A percentile compares a stretch with the other conserved stretches of the same genome.
These are phyloP conservation scores for Archocentrus centrarchus DNA, from an alignment of 2,113 vertebrate genomes.

Conservation along the genomic window DNA sequence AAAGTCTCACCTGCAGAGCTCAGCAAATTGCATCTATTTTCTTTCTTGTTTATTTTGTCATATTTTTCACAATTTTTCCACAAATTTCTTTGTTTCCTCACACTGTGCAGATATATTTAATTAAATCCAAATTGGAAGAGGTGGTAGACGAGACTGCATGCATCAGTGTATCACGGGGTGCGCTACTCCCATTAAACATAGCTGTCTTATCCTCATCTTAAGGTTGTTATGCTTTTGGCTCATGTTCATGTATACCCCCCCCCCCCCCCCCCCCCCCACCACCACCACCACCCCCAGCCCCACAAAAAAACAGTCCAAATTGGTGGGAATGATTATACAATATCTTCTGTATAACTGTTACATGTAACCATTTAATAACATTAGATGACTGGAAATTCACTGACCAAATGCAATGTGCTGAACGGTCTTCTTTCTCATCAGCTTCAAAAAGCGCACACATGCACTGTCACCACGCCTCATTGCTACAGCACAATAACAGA, in stretches of 20 bases:
- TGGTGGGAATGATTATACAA: neutral
- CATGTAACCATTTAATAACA: neutral
- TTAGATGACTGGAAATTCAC: neutral
- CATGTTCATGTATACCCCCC: too few species aligned
- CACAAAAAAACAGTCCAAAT: neutral
- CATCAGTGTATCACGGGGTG: neutral
- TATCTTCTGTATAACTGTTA: neutral
- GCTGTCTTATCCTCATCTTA: neutral
- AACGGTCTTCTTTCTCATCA: neutral
- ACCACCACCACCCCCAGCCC: too few species aligned
- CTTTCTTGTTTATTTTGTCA: neutral
- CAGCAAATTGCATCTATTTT: neutral
- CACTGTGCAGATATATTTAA: conserved; percentile 10
- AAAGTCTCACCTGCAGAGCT: neutral
- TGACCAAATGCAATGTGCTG: neutral
- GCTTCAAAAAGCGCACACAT: neutral
- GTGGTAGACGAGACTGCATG: neutral
- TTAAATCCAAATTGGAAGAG: conserved; percentile 12
- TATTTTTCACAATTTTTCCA: neutral
- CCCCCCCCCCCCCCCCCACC: too few species aligned
- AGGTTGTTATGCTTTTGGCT: neutral
- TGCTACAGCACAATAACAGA: neutral
- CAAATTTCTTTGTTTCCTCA: neutral
- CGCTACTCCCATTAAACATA: neutral
- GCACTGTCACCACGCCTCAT: neutral